Evolutionary conservation across 2,888 invertebrate genomes (phyloP), one percentile per base, ranked within the genome.

Genomic region (Fragum fragum): DNA sequence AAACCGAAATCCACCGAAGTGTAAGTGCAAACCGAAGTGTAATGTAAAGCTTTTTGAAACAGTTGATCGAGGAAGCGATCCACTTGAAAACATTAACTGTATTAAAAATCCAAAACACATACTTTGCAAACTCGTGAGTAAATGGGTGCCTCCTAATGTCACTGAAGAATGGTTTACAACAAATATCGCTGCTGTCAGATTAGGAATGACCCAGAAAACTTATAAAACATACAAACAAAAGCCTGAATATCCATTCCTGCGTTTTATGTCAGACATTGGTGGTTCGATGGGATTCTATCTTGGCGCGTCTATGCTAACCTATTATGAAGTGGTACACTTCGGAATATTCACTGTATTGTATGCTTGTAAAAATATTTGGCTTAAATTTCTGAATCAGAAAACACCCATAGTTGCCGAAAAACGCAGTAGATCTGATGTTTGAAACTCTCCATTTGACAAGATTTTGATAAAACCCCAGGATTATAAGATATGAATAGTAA

Each of bases 211-310:
- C 26, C 23, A 29, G 16, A 26, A 26, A 16, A 26, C 2, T 11
- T 59, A 59, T 9, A 59, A 59, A 9, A 26, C 16, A 9, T 59
- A 23, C 28, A 26, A 26, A 28, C 28, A 59, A 28, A 7, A 26
- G 16, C 59, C 59, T 7, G 14, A 16, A 14, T 59, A 59, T 26
- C 28, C 59, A 14, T 29, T 59, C 16, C 26, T 14, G 11, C 59
- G 59, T 5, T 59, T 59, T 59, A 9, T 59, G 26, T 59, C 59
- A 16, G 59, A 59, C 59, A 7, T 59, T 28, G 59, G 59, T 14
- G 59, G 59, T 29, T 16, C 59, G 11, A 28, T 59, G 28, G 59
- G 59, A 9, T 18, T 59, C 59, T 59, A 59, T 28, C 29, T 59
- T 14, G 59, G 59, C 16, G 59, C 59, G 5, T 59, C 59, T 16